Evolutionary conservation across 2,888 invertebrate species (phyloP).

Genomic region (Hemithea aestivaria): DNA sequence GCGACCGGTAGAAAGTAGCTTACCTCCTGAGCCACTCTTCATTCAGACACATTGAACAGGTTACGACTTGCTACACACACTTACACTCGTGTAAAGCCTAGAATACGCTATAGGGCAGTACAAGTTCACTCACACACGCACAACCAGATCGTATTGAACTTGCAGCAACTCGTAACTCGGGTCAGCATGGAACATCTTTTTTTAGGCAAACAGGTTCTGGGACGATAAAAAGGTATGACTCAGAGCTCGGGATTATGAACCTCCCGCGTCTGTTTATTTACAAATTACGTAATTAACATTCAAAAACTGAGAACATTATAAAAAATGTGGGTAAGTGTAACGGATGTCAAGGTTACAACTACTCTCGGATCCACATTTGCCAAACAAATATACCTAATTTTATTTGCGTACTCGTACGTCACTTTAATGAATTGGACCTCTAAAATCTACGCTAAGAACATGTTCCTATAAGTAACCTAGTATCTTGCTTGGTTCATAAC

Average conservation of each 20-base stretch:
- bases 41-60: constrained; percentile 72
- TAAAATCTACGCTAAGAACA: too few species aligned
- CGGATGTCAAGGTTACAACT: not conserved
- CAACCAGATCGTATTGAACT: constrained; percentile 29
- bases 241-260: constrained; percentile 38
- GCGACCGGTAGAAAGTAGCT: constrained; percentile 72
- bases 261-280: constrained; percentile 20
- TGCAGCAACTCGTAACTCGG: constrained; percentile 60
- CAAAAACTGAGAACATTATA: not conserved
- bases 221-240: constrained; percentile 66
- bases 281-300: constrained; percentile 21
- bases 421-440: too few species aligned
- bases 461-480: too few species aligned
- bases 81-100: constrained; percentile 35
- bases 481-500: too few species aligned
- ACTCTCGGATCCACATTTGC: not conserved
- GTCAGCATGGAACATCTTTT: constrained; percentile 63
- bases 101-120: constrained; percentile 26
- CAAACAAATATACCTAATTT: too few species aligned
- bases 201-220: constrained; percentile 62
- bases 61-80: constrained; percentile 63
- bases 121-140: constrained; percentile 38
- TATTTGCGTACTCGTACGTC: too few species aligned
- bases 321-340: too few species aligned
- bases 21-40: constrained; percentile 73